Conservation (phyloP, 2,113 vertebrate species). For the Pituophis catenifer region DNA sequence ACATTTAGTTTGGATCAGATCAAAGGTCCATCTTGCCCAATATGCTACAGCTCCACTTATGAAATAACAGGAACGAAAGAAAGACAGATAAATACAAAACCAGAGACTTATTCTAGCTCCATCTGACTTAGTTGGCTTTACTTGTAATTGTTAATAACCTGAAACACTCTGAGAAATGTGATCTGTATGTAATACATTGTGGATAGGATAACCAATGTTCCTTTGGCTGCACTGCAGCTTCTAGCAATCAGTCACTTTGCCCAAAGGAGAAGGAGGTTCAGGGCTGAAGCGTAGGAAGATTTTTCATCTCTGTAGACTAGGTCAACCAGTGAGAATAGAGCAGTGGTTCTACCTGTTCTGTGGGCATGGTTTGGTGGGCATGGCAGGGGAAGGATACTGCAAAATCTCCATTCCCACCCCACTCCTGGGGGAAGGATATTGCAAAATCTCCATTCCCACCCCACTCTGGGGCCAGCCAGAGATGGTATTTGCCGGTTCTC, state of each 20-base stretch:
- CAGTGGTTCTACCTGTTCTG: too few relatives aligned
- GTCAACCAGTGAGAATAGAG: background rate
- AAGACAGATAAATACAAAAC: background rate
- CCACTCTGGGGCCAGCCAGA: too few relatives aligned
- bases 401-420: too few relatives aligned
- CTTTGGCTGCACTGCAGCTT: background rate
- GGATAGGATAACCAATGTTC: background rate
- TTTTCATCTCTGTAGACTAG: too few relatives aligned
- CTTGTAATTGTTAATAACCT: background rate
- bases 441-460: too few relatives aligned
- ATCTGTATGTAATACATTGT: background rate
- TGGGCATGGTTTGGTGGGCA: too few relatives aligned
- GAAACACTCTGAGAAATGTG: background rate
- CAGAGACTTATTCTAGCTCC: background rate
- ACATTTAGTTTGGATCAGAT: background rate
- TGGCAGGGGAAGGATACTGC: too few relatives aligned
- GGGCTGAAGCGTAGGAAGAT: background rate
- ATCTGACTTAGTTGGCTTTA: background rate
- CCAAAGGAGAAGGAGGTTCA: background rate
- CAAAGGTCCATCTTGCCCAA: background rate
- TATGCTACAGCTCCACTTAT: background rate
- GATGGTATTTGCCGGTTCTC: too few relatives aligned
- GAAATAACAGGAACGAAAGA: background rate
- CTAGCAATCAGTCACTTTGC: background rate
- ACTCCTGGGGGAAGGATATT: too few relatives aligned